phyloP scores from a whole-genome alignment of 2,888 invertebrate species.

The Oligia latruncula region DNA sequence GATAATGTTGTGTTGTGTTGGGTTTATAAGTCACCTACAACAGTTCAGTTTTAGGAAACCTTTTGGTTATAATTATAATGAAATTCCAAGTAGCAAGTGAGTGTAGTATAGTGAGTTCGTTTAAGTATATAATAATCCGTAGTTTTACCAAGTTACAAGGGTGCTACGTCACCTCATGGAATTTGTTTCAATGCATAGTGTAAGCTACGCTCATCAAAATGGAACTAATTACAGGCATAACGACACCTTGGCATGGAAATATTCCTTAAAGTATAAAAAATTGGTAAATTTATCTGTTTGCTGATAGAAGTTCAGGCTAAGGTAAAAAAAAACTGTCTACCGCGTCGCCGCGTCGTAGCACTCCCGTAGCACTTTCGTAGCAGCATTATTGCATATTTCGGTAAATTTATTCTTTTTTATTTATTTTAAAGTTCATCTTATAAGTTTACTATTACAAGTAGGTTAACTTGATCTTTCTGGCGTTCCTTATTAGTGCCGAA shows the following conservation, averaged over 20 bases:
- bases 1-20: background rate
- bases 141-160: background rate
- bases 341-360: background rate
- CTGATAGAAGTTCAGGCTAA: background rate
- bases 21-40: background rate
- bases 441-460: background rate
- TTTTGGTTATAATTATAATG: background rate
- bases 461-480: background rate
- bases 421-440: background rate
- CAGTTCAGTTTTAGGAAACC: background rate
- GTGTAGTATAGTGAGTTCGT: background rate
- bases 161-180: constrained; percentile 4
- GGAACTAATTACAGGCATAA: background rate
- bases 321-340: background rate
- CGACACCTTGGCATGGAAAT: too few species aligned
- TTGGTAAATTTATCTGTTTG: background rate
- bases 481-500: background rate
- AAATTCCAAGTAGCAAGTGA: background rate
- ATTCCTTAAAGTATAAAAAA: background rate
- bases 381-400: background rate
- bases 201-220: background rate
- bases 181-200: background rate
- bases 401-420: background rate
- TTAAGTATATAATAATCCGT: background rate
- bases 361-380: background rate